Percentiles rank a stretch among this genome's conserved stretches.
phyloP scores from a whole-genome alignment of 2,888 invertebrate genomes.

The Tortrix viridana region DNA sequence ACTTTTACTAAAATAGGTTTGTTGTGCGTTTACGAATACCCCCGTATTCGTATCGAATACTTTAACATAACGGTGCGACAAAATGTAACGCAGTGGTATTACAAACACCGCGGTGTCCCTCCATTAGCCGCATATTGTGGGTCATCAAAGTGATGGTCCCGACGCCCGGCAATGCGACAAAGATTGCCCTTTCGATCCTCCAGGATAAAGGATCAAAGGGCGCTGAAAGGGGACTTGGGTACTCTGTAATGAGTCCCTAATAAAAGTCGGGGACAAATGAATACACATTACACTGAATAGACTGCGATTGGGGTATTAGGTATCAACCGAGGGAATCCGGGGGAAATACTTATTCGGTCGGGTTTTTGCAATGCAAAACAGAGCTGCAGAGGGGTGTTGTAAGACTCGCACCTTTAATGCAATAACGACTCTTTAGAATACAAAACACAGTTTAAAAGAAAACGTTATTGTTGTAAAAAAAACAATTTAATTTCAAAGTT shows the following conservation, averaged over 20 bases:
- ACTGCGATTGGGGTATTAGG: neutral
- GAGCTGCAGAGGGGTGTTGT: no score
- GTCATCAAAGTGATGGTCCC: conserved; percentile 31
- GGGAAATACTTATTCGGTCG: no score
- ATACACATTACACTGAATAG: neutral
- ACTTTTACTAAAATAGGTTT: no score
- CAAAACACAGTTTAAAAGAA: no score
- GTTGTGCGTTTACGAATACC: no score
- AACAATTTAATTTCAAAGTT: no score
- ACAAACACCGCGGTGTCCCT: neutral
- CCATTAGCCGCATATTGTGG: conserved; percentile 25
- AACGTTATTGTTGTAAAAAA: no score
- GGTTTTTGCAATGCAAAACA: no score
- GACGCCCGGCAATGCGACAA: conserved; percentile 18
- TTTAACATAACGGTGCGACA: no score
- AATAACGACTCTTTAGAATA: no score
- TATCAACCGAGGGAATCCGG: neutral
- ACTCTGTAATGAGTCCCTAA: conserved; percentile 15
- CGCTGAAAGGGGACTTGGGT: conserved; percentile 12
- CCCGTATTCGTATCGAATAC: no score
- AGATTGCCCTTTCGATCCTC: conserved; percentile 18
- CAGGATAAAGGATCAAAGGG: conserved; percentile 25
- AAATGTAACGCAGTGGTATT: neutral
- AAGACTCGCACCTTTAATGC: no score
- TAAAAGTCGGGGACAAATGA: conserved; percentile 18